phyloP scores from a whole-genome alignment of 2,797 vertebrate genomes.

The Phaenicophaeus curvirostris region DNA sequence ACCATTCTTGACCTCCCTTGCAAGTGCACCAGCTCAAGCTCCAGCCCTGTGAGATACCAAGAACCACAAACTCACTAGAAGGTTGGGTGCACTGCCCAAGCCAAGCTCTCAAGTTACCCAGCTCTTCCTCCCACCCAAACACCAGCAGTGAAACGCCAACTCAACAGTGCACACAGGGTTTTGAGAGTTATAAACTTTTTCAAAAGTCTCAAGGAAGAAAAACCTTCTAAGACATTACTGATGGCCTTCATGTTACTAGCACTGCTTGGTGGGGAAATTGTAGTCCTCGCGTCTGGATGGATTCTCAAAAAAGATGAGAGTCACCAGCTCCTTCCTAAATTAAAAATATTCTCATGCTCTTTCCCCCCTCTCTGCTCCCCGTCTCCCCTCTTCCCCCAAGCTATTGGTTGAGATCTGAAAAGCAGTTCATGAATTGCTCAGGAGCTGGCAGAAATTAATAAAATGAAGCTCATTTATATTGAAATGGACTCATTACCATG shows the following conservation, averaged over 20 bases:
- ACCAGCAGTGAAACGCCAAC: background rate
- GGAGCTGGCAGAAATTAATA: constrained; percentile 78
- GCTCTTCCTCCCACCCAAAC: background rate
- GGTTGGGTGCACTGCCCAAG: fast-evolving
- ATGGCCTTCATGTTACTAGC: background rate
- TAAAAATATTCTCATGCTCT: background rate
- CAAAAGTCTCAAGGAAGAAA: background rate
- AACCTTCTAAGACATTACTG: background rate
- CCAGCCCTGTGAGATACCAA: background rate
- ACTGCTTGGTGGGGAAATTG: background rate
- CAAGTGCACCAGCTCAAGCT: background rate
- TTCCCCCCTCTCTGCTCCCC: constrained; percentile 4
- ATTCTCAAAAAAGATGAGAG: constrained; percentile 1
- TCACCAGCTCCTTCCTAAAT: constrained; percentile 9
- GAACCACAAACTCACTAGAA: background rate
- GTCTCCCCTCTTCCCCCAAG: constrained; percentile 35
- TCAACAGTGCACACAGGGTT: background rate
- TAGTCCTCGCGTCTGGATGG: background rate
- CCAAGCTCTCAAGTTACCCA: background rate
- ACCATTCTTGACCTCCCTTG: background rate
- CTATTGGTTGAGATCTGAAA: constrained; percentile 62
- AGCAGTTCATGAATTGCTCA: constrained; percentile 70
- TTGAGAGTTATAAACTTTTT: background rate
- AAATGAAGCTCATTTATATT: constrained; percentile 77
- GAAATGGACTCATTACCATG: constrained; percentile 76